Base-by-base conservation (phyloP, 2,888 invertebrate genomes). In the Stramonita haemastoma region DNA sequence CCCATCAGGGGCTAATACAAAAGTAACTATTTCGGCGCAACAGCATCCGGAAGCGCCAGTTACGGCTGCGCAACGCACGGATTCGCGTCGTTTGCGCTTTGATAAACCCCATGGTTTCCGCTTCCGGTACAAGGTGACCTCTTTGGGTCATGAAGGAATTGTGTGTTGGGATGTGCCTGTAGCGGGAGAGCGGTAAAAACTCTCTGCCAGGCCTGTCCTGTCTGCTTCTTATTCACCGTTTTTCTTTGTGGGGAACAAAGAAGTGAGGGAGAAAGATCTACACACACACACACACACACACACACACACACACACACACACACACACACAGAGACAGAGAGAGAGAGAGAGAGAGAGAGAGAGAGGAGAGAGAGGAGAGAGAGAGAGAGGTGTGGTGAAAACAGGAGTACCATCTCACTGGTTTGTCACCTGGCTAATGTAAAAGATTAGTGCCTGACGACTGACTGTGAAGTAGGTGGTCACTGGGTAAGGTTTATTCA, bases 91-190 rank as follows among this genome's bases (percentile, higher is more conserved):
- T 66, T 86, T 70, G 66, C 70, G 66, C 22, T 70, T 34, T 86
- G 86, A 86, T 66, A 86, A 86, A 86, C 29, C 66, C 86, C 86
- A 86, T 34, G 36, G 66, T 86, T 86, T 86, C 86, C 70, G 66
- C 29, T 86, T 86, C 86, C 86, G 86, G 66, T 29, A 32, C 6
- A 70, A 34, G 2, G 84, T 34, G 84, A 85, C 84, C 84, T 85
- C 57, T 85, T 1, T 17, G 83, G 56, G 84, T 57, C 84, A 19
- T 57, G 84, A 5, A 85, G 26, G 81, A 83, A 26, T 22, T 6
- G 26, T 46, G 4, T 36, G 81, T 83, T 22, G 15, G 46, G 46
- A 22, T 13, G 77, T 79, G 77, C 19, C 32, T 22, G 77, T 79
- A 83, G 8, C 81, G 36, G 81, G 46, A 46, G 36, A 19, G 36